Percentiles rank a stretch among this genome's conserved stretches.
Conservation (phyloP, 2,888 invertebrate species). For the Phasia obesa region DNA sequence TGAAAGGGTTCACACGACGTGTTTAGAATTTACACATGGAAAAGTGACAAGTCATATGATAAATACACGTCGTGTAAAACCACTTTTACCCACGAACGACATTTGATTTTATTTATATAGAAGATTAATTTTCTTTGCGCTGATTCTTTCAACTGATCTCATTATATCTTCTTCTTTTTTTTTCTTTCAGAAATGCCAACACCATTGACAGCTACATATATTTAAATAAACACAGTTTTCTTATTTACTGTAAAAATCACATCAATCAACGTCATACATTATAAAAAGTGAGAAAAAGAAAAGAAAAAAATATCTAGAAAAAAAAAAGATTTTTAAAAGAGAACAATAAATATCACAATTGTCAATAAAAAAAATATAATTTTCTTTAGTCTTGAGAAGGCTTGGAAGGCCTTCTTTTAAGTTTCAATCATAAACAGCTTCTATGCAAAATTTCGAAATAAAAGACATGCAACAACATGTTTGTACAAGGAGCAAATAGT, state of each 20-base stretch:
- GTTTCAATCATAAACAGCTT: conserved; percentile 8
- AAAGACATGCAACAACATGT: conserved; percentile 61
- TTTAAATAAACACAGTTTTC: conserved; percentile 1
- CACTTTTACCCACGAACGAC: too few species aligned
- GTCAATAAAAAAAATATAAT: not conserved
- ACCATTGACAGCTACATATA: conserved; percentile 20
- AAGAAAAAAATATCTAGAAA: conserved; percentile 2
- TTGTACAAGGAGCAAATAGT: conserved; percentile 34
- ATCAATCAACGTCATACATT: conserved; percentile 14
- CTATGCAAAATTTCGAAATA: conserved; percentile 56
- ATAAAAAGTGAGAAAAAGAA: conserved; percentile 9
- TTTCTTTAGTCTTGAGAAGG: not conserved
- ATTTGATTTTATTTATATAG: not conserved
- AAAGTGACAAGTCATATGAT: too few species aligned
- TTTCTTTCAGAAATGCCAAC: conserved; percentile 52
- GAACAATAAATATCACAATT: not conserved
- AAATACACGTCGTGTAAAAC: too few species aligned
- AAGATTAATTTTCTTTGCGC: not conserved
- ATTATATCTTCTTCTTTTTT: conserved; percentile 5
- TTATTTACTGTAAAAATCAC: conserved; percentile 7
- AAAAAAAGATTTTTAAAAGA: conserved; percentile 2
- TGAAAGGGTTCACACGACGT: too few species aligned
- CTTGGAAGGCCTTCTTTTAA: not conserved
- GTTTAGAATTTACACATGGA: too few species aligned
- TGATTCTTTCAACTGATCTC: conserved; percentile 29